These are phyloP conservation scores for Physeter macrocephalus DNA, from an alignment of 2,113 vertebrate species.

Conservation along the genomic window DNA sequence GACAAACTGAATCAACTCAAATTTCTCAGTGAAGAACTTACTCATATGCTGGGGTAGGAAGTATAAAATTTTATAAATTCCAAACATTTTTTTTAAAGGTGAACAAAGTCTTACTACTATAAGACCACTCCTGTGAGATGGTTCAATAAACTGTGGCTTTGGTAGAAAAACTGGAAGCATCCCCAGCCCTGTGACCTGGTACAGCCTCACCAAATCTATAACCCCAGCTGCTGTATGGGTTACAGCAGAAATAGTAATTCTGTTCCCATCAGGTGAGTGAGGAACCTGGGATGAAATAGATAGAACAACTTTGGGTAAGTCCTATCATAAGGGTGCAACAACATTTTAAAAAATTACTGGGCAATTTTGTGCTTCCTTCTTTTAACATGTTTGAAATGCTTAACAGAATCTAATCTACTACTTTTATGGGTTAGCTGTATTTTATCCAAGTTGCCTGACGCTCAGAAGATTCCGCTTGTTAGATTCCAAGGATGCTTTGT, in stretches of 20 bases:
- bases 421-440: neutral
- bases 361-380: neutral
- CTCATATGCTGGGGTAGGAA: neutral
- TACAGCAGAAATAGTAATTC: neutral
- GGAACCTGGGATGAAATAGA: neutral
- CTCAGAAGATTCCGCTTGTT: neutral
- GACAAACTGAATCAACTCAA: neutral
- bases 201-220: neutral
- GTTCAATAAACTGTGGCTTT: neutral
- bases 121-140: neutral
- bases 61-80: neutral
- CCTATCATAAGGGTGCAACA: neutral
- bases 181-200: neutral
- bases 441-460: neutral
- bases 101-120: neutral
- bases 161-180: neutral
- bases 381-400: neutral
- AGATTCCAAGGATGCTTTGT: neutral
- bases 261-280: neutral
- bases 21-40: neutral
- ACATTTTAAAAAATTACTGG: neutral
- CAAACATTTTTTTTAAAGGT: neutral
- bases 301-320: neutral
- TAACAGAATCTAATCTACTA: neutral
- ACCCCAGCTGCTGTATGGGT: neutral